phyloP scores from a whole-genome alignment of 2,113 vertebrate species.

The Xenopus laevis region DNA sequence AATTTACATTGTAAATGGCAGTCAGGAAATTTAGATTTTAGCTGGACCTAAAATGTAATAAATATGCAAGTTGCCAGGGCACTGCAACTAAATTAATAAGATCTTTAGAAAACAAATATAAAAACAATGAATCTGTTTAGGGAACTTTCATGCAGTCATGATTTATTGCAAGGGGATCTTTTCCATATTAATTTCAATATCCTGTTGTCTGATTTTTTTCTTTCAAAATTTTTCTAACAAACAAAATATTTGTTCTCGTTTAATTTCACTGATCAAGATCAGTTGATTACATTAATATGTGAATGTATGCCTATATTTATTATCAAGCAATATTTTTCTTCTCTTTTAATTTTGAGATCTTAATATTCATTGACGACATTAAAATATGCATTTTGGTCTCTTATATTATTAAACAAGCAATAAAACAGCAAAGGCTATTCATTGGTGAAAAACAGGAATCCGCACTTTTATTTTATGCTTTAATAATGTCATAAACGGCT shows the following conservation, averaged over 20 bases:
- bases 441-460: too few species aligned
- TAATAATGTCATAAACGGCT: not conserved
- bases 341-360: not conserved
- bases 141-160: not conserved
- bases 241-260: too few species aligned
- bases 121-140: not conserved
- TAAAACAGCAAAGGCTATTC: not conserved
- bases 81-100: conserved; percentile 11
- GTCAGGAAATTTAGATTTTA: conserved; percentile 7
- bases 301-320: too few species aligned
- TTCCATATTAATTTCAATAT: not conserved
- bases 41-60: conserved; percentile 1
- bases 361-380: not conserved
- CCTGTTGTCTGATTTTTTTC: too few species aligned
- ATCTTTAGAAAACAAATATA: conserved; percentile 1
- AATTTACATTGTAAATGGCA: conserved; percentile 34
- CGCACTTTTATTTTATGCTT: not conserved
- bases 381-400: not conserved
- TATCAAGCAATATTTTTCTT: too few species aligned
- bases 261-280: too few species aligned
- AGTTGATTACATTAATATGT: too few species aligned
- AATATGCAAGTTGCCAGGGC: not conserved
- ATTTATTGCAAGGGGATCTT: not conserved
- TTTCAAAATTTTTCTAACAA: too few species aligned
- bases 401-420: not conserved